Evolutionary conservation across 1,140 invertebrate species (phyloP), one percentile per base, ranked within the genome.

Genomic region (Marisa cornuarietis): DNA sequence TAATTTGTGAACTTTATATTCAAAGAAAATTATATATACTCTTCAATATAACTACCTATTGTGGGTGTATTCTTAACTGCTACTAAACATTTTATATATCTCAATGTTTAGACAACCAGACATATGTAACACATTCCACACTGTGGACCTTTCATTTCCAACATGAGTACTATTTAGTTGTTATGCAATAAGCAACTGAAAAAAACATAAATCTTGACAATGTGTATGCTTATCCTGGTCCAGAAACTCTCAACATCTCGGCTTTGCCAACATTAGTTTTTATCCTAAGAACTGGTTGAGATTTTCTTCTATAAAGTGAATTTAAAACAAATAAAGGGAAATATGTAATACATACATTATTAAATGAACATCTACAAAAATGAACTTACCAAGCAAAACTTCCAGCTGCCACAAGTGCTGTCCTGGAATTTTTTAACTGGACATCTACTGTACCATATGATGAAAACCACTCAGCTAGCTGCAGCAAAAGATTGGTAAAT

Each of bases 391-490:
- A 82, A 11, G 66, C n/a, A 76, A 74, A 79, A 72, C 82, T 82
- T 52, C 76, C 78, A 42, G 83, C 80, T 18, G 82, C 84, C 18
- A 85, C 84, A 16, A 85, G 42, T 16, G 79, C 84, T 77, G 63
- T 72, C 2, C 52, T 49, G 20, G 54, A n/a, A 31, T 78, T 63
- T 22, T 79, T 74, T 62, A 83, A 49, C 51, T 71, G 68, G 10
- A 85, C 54, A 69, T 83, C 84, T 2, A 85, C 84, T 11, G 82
- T 80, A 8, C 84, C 84, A 78, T 79, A 82, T 16, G 58, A 42
- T 20, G 84, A 83, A 78, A 85, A 80, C 84, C 80, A 81, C 13
- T 69, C 49, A 11, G 79, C 81, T 58, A 85, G 66, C 84, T 85
- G 68, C 14, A 62, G 63, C n/a, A 31, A n/a, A 61, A 58, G 18